A percentile compares a stretch with the other conserved stretches of the same genome.
These are phyloP conservation scores for Dryas iulia DNA, from an alignment of 1,140 invertebrate species.

Conservation along the genomic window DNA sequence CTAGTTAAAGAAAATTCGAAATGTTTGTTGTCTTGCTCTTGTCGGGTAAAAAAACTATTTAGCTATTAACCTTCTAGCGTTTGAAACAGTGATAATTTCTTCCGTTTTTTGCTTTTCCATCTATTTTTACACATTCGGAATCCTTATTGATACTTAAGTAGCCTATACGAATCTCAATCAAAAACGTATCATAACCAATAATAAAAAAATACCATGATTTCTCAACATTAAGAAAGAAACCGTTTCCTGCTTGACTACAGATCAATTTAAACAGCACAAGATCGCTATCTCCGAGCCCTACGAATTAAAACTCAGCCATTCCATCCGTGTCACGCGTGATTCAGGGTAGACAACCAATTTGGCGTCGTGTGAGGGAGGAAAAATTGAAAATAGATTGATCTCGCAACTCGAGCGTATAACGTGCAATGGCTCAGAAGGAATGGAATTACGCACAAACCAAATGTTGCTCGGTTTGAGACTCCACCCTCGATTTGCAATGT, in stretches of 20 bases:
- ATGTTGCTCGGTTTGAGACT: constrained; percentile 17
- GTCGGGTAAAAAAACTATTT: too few species aligned
- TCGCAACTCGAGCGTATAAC: constrained; percentile 51
- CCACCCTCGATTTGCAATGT: constrained; percentile 24
- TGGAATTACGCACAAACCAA: constrained; percentile 38
- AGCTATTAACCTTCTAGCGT: too few species aligned
- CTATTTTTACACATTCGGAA: too few species aligned
- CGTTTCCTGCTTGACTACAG: neutral
- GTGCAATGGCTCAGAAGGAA: constrained; percentile 59
- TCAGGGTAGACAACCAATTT: constrained; percentile 62
- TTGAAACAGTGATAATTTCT: too few species aligned
- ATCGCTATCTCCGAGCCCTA: constrained; percentile 18
- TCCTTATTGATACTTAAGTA: too few species aligned
- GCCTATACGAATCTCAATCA: too few species aligned
- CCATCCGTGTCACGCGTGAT: constrained; percentile 53
- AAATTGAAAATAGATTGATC: constrained; percentile 75
- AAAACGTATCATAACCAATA: too few species aligned
- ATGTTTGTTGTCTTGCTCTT: too few species aligned
- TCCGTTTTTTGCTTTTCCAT: too few species aligned
- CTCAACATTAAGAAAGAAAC: too few species aligned
- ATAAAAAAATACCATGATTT: too few species aligned
- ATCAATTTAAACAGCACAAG: neutral
- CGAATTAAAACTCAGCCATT: constrained; percentile 43
- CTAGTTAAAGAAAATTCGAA: too few species aligned
- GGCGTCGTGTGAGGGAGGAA: constrained; percentile 54